Evolutionary conservation across 1,140 invertebrate species (phyloP).

Genomic region (Archegozetes longisetosus): DNA sequence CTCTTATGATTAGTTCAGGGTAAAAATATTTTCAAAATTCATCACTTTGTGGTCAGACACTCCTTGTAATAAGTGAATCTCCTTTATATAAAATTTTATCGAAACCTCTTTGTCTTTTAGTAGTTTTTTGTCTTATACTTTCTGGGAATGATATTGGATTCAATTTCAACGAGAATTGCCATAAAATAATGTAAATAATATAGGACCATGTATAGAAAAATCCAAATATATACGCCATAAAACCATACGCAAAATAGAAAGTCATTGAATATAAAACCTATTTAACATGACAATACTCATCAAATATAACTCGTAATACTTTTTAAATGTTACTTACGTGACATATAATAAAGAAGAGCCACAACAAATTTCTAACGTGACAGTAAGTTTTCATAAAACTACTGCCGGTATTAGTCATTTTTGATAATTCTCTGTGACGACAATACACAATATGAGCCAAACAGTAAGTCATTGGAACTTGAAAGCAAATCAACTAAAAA

Average conservation of each 20-base stretch:
- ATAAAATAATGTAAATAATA: conserved; percentile 44
- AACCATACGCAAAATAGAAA: conserved; percentile 66
- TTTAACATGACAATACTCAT: conserved; percentile 40
- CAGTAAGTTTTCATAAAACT: conserved; percentile 19
- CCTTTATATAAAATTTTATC: too few species aligned
- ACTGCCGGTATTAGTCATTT: conserved; percentile 18
- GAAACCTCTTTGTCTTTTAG: too few species aligned
- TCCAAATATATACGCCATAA: conserved; percentile 53
- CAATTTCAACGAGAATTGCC: conserved; percentile 34
- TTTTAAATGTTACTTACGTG: conserved; percentile 23
- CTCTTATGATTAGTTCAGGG: too few species aligned
- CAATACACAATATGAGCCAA: conserved; percentile 43
- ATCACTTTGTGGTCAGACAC: too few species aligned
- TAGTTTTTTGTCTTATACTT: too few species aligned
- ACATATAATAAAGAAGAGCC: conserved; percentile 13
- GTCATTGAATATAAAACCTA: conserved; percentile 45
- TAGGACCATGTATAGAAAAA: conserved; percentile 64
- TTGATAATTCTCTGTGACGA: conserved; percentile 33
- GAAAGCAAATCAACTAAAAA: conserved; percentile 42
- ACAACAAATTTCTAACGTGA: conserved; percentile 19
- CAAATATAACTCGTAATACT: conserved; percentile 30
- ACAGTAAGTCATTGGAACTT: conserved; percentile 51
- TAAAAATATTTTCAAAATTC: too few species aligned
- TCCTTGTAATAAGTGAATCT: too few species aligned
- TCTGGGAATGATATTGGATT: not conserved